Evolutionary conservation across 2,797 vertebrate species (phyloP), one percentile per base, ranked within the genome.

Genomic region (Arrhamphus sclerolepis): DNA sequence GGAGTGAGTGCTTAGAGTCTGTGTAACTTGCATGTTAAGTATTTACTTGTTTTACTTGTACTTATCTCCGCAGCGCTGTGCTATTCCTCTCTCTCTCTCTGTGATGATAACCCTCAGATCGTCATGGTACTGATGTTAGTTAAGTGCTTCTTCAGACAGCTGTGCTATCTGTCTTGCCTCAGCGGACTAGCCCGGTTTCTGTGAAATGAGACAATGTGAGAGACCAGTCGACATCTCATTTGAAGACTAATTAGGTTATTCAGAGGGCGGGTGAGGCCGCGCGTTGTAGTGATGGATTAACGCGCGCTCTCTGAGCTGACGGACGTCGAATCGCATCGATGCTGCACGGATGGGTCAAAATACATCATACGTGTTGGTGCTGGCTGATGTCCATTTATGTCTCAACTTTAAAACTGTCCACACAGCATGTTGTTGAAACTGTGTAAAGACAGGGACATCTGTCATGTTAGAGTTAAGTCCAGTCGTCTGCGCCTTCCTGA

Each of bases 241-340:
- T 83, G 50, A 84, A 83, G 80, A 81, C 77, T 90, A 90, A 89
- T 90, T 83, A 77, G 70, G 77, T 89, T 75, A 75, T 77, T 83
- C 56, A 48, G 62, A 70, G 75, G 77, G 78, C 41, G 7, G 63
- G 53, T 29, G 47, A 77, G 72, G 78, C 65, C 20, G 55, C 66
- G 78, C 46, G 1, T 57, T 19, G 72, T 71, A 79, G 77, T 86
- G 80, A 84, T 78, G 74, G 43, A 70, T 82, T 87, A 86, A 85
- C 80, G 54, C 64, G 74, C 76, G 72, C 76, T 80, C 44, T 81
- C 75, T 75, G 59, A 81, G 66, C 76, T 59, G 63, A 83, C 82
- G 58, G 82, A 82, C 71, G 82, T 66, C 48, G 66, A 84, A 63
- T 70, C 65, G 62, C 57, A 61, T 81, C 73, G 38, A 48, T 58